Evolutionary conservation across 2,797 vertebrate species (phyloP).

Genomic region (Clamator glandarius): DNA sequence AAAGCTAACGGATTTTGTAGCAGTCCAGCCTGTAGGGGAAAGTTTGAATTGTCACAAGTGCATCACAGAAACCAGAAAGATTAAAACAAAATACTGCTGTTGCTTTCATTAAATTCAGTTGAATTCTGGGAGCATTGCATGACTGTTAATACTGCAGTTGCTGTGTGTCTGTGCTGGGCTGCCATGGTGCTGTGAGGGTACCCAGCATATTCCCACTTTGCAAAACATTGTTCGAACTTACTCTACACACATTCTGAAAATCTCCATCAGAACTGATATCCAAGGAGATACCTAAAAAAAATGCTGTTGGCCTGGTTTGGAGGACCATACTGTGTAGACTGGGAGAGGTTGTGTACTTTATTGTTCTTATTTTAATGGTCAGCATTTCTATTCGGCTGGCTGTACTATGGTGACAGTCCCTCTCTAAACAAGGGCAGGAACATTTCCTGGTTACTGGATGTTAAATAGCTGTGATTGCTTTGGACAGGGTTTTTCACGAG

Average conservation of each 20-base stretch:
- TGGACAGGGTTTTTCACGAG: neutral
- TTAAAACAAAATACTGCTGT: neutral
- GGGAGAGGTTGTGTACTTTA: neutral
- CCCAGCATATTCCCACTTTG: neutral
- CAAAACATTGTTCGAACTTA: neutral
- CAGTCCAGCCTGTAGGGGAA: neutral
- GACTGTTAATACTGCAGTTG: neutral
- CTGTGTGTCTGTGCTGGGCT: neutral
- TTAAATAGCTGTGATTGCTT: neutral
- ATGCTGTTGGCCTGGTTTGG: neutral
- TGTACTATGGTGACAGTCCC: neutral
- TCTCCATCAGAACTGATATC: neutral
- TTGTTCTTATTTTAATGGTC: neutral
- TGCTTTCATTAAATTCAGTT: neutral
- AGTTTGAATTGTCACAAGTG: neutral
- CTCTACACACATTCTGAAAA: neutral
- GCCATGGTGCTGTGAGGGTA: neutral
- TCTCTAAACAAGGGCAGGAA: neutral
- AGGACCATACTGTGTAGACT: neutral
- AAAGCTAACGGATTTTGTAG: neutral
- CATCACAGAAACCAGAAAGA: neutral
- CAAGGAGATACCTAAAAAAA: neutral
- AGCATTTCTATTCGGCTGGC: neutral
- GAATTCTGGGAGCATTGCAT: fast-evolving
- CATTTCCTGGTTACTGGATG: neutral